phyloP scores from a whole-genome alignment of 2,888 invertebrate species.

The Leistus spinibarbis region DNA sequence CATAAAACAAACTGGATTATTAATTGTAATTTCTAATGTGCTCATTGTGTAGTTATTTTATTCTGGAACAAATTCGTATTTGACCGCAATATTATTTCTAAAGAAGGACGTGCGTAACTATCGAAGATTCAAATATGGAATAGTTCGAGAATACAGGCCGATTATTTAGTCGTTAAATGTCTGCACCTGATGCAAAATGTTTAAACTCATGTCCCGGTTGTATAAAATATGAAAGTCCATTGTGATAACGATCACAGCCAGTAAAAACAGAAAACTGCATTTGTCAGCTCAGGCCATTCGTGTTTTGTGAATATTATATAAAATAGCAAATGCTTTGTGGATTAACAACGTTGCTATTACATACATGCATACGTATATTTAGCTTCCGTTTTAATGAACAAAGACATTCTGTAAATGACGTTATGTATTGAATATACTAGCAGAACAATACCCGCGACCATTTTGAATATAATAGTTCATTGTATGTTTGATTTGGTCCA shows the following conservation, averaged over 20 bases:
- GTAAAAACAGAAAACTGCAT: constrained; percentile 20
- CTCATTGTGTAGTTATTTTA: too few species aligned
- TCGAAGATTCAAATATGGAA: too few species aligned
- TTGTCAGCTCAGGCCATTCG: constrained; percentile 19
- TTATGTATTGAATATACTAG: constrained; percentile 30
- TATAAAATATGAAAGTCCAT: not conserved
- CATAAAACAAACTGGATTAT: too few species aligned
- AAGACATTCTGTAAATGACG: constrained; percentile 32
- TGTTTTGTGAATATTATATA: not conserved
- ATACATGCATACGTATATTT: too few species aligned
- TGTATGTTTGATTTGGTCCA: constrained; percentile 35
- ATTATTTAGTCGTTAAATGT: too few species aligned
- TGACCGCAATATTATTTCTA: too few species aligned
- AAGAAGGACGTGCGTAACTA: too few species aligned
- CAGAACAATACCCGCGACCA: constrained; percentile 24
- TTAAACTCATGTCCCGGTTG: not conserved
- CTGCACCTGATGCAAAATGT: not conserved
- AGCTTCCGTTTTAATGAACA: constrained; percentile 27
- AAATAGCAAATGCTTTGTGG: constrained; percentile 27
- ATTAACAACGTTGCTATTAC: constrained; percentile 17
- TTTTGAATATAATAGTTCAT: constrained; percentile 35
- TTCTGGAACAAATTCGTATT: too few species aligned
- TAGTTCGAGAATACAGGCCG: too few species aligned
- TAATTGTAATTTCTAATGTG: too few species aligned
- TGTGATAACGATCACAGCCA: constrained; percentile 4